Evolutionary conservation across 2,888 invertebrate species (phyloP).

Genomic region (Parnassius glacialis): DNA sequence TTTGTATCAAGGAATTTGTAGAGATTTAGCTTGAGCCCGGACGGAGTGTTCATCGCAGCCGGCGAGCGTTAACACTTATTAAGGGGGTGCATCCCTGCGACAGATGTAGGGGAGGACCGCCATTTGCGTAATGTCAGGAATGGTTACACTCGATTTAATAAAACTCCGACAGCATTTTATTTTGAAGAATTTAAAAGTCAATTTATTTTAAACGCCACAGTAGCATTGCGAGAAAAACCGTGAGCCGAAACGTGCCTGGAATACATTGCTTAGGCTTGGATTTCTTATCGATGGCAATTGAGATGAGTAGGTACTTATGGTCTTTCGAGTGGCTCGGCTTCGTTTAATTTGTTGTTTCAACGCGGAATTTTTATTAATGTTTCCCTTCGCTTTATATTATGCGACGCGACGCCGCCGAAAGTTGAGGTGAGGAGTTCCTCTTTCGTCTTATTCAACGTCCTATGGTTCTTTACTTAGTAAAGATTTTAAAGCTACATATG

Average conservation of each 20-base stretch:
- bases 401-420: constrained; percentile 48
- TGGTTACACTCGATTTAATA: constrained; percentile 82
- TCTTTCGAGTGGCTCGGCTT: constrained; percentile 80
- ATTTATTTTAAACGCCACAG: constrained; percentile 78
- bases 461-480: constrained; percentile 22
- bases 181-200: constrained; percentile 80
- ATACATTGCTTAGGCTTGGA: constrained; percentile 78
- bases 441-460: constrained; percentile 31
- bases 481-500: constrained; percentile 4
- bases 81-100: constrained; percentile 80
- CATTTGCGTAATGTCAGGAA: constrained; percentile 80
- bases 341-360: constrained; percentile 81
- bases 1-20: constrained; percentile 80
- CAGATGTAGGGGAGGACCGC: constrained; percentile 80
- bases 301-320: constrained; percentile 79
- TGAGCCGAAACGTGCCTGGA: constrained; percentile 78
- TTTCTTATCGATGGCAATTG: constrained; percentile 81
- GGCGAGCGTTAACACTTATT: constrained; percentile 81
- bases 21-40: constrained; percentile 77
- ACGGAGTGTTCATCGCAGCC: constrained; percentile 75
- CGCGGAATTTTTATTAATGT: constrained; percentile 79
- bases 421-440: constrained; percentile 54
- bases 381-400: constrained; percentile 75
- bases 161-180: constrained; percentile 79
- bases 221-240: constrained; percentile 76